Conservation (phyloP, 2,113 vertebrate species). For the Aphyosemion australe region DNA sequence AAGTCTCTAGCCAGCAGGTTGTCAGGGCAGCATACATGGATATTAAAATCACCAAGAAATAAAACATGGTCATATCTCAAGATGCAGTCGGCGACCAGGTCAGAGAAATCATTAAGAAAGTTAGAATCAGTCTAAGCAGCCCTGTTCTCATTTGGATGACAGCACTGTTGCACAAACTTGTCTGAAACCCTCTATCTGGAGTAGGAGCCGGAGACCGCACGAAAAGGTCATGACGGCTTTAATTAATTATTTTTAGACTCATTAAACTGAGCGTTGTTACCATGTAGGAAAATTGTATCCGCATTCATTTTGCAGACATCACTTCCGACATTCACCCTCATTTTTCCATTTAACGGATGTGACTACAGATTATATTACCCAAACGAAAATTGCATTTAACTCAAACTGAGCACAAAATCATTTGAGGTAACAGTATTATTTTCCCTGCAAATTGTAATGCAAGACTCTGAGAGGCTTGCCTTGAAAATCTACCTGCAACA, state of each 20-base stretch:
- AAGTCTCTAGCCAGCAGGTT: no score
- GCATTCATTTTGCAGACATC: slow-evolving; percentile 3
- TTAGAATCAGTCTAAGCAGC: no score
- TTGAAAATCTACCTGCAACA: neutral
- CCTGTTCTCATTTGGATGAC: no score
- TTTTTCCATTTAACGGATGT: neutral
- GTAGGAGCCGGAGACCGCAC: neutral
- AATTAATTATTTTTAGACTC: neutral
- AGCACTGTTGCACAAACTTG: neutral
- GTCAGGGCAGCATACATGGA: no score
- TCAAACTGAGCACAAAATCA: neutral
- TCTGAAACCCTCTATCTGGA: neutral
- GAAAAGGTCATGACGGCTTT: neutral
- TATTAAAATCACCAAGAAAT: no score
- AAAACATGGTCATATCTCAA: no score
- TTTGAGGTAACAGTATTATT: neutral
- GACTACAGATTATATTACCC: no score
- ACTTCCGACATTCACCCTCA: neutral
- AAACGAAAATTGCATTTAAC: slow-evolving; percentile 9
- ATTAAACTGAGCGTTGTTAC: neutral
- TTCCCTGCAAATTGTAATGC: neutral
- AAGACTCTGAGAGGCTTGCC: neutral
- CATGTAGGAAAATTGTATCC: neutral
- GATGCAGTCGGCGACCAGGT: no score
- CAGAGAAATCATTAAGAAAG: no score